These are phyloP conservation scores for Mesorhabditis belari DNA, from an alignment of 2,888 invertebrate genomes.

Conservation along the genomic window DNA sequence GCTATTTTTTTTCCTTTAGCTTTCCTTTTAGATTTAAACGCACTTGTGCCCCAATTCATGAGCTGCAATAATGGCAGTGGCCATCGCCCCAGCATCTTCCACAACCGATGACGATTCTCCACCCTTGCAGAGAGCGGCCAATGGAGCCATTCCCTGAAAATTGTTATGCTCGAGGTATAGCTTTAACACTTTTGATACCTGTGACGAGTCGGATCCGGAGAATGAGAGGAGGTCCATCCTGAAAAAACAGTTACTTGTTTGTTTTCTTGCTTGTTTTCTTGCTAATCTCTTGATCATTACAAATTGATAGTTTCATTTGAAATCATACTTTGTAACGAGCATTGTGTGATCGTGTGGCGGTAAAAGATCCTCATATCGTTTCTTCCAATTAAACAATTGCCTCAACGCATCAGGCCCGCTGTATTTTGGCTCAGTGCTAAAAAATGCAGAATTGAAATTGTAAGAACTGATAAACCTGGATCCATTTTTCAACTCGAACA, in stretches of 20 bases:
- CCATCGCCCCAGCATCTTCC: slow-evolving; percentile 49
- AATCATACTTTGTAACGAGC: slow-evolving; percentile 29
- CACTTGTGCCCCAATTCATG: slow-evolving; percentile 51
- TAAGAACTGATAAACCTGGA: neutral
- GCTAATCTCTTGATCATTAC: too few species aligned
- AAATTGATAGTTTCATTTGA: too few species aligned
- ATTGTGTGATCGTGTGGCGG: slow-evolving; percentile 39
- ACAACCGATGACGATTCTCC: slow-evolving; percentile 47
- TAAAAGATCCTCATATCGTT: slow-evolving; percentile 20
- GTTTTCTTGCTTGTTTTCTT: neutral
- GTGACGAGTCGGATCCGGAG: slow-evolving; percentile 42
- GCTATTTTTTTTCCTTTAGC: neutral
- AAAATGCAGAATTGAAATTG: neutral
- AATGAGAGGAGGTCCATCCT: slow-evolving; percentile 41
- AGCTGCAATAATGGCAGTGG: slow-evolving; percentile 49
- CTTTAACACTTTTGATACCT: too few species aligned
- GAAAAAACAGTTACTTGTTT: too few species aligned
- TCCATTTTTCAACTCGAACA: neutral
- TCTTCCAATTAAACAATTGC: slow-evolving; percentile 26
- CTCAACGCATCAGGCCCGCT: neutral
- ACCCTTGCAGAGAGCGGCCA: slow-evolving; percentile 42
- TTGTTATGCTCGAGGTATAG: too few species aligned
- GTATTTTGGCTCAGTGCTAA: neutral
- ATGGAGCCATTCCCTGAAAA: slow-evolving; percentile 53
- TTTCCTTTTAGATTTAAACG: neutral